These are phyloP conservation scores for Cremastinae sp. DNA, from an alignment of 2,888 invertebrate genomes.

Conservation along the genomic window DNA sequence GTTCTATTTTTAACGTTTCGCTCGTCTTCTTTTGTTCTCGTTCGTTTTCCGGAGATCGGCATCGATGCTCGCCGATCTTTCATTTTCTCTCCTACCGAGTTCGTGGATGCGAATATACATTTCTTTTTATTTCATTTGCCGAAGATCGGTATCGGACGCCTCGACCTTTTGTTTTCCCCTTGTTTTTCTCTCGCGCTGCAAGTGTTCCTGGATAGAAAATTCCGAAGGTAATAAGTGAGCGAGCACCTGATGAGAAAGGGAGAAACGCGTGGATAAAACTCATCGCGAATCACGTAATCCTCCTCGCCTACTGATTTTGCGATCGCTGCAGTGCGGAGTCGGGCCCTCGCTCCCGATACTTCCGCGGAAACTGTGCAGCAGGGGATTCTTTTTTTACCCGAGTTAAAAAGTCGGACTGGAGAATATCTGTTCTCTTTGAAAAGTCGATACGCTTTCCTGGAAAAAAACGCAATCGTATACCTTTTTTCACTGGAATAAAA, in stretches of 20 bases:
- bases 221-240: constrained; percentile 60
- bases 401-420: too few species aligned
- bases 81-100: background rate
- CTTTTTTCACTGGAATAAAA: too few species aligned
- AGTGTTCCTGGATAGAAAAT: constrained; percentile 44
- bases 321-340: constrained; percentile 17
- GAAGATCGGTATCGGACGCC: constrained; percentile 54
- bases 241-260: constrained; percentile 27
- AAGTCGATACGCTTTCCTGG: too few species aligned
- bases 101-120: too few species aligned
- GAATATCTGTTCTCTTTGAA: too few species aligned
- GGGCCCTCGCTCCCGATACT: constrained; percentile 15
- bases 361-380: constrained; percentile 1
- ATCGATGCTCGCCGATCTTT: constrained; percentile 31
- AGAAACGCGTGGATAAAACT: background rate
- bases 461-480: too few species aligned
- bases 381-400: background rate
- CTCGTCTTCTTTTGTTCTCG: too few species aligned
- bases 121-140: too few species aligned
- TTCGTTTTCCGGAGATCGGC: background rate
- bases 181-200: constrained; percentile 19
- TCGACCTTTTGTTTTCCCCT: constrained; percentile 29
- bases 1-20: too few species aligned
- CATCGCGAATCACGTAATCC: constrained; percentile 52
- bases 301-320: constrained; percentile 12